Conservation (phyloP, 2,888 invertebrate species). For the Eupithecia pulchellata region DNA sequence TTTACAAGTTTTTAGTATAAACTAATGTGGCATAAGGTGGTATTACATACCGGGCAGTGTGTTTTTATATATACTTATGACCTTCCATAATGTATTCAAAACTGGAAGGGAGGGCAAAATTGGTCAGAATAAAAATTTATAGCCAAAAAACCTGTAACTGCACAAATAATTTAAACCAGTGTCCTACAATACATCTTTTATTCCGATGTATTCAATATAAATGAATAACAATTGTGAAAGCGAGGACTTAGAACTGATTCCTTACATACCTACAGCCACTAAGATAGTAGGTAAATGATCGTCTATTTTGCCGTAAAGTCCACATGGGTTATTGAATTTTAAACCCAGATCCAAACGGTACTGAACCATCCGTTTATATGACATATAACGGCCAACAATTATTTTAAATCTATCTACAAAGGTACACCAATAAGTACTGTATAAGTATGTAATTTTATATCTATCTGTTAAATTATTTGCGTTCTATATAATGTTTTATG, state of each 20-base stretch:
- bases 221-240: neutral
- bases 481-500: neutral
- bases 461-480: neutral
- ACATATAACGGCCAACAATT: neutral
- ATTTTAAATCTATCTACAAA: slow-evolving; percentile 1
- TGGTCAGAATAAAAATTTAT: slow-evolving; percentile 24
- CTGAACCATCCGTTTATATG: neutral
- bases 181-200: neutral
- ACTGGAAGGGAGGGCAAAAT: slow-evolving; percentile 28
- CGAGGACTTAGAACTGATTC: neutral
- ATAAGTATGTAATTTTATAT: neutral
- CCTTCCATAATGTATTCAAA: slow-evolving; percentile 28
- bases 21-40: slow-evolving; percentile 44
- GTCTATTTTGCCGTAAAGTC: neutral
- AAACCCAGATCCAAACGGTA: neutral
- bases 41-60: slow-evolving; percentile 47
- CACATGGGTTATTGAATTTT: neutral
- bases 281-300: neutral
- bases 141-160: neutral
- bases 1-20: slow-evolving; percentile 40
- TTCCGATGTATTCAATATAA: neutral
- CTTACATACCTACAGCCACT: neutral
- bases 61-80: slow-evolving; percentile 38
- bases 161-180: neutral
- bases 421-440: neutral